Percentiles rank a stretch among this genome's conserved stretches.
Conservation (phyloP, 1,140 invertebrate species). For the Doryteuthis pealeii region DNA sequence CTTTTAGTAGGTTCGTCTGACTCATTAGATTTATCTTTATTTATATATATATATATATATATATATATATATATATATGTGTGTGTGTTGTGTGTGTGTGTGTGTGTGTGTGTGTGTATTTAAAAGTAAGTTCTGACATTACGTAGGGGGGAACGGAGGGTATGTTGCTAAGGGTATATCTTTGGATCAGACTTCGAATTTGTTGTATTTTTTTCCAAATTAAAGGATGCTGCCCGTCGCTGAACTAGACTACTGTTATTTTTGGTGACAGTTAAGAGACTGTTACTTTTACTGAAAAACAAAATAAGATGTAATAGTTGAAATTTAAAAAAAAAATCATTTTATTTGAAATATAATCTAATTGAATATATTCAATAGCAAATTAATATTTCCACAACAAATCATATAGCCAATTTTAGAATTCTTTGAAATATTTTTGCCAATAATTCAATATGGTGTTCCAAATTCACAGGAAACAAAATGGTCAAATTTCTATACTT, state of each 20-base stretch:
- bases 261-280: constrained; percentile 76
- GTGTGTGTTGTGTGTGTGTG: too few relatives aligned
- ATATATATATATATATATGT: too few relatives aligned
- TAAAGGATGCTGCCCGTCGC: constrained; percentile 71
- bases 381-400: not conserved
- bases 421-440: too few relatives aligned
- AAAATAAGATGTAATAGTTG: constrained; percentile 28
- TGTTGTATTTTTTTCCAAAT: constrained; percentile 69
- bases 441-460: too few relatives aligned
- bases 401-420: not conserved
- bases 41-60: too few relatives aligned
- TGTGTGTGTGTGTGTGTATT: too few relatives aligned
- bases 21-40: too few relatives aligned
- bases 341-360: not conserved
- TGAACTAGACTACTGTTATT: constrained; percentile 72
- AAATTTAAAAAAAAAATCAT: not conserved
- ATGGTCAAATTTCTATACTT: too few relatives aligned
- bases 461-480: too few relatives aligned
- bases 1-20: too few relatives aligned
- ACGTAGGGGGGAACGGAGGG: too few relatives aligned
- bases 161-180: constrained; percentile 73
- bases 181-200: constrained; percentile 66
- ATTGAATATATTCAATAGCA: not conserved
- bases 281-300: constrained; percentile 67
- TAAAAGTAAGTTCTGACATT: too few relatives aligned